These are phyloP conservation scores for Heterochromis multidens DNA, from an alignment of 2,113 vertebrate genomes.

Conservation along the genomic window DNA sequence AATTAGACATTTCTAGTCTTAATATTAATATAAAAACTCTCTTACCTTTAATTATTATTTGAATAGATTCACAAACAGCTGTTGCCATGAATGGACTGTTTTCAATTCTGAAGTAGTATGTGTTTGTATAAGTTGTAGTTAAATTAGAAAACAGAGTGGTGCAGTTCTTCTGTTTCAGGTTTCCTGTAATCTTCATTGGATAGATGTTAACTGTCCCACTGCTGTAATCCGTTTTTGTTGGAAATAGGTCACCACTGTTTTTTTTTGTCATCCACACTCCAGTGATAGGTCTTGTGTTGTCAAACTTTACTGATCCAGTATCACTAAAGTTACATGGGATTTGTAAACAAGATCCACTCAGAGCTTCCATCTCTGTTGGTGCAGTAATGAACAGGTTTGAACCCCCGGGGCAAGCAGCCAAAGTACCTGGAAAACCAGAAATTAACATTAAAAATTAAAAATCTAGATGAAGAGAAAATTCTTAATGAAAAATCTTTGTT, in stretches of 20 bases:
- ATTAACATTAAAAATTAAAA: background rate
- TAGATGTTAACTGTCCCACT: accelerated
- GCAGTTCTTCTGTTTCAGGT: constrained; percentile 40
- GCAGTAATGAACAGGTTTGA: accelerated
- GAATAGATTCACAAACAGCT: background rate
- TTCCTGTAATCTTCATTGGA: constrained; percentile 31
- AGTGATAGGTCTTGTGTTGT: accelerated
- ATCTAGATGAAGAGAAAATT: background rate
- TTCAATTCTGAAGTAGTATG: constrained; percentile 46
- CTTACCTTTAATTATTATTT: constrained; percentile 40
- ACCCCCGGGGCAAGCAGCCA: accelerated
- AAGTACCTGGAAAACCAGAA: background rate
- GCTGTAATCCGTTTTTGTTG: background rate
- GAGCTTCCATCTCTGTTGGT: constrained; percentile 6
- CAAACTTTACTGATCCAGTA: accelerated
- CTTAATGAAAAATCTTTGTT: background rate
- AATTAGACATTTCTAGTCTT: background rate
- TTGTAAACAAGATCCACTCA: constrained; percentile 47
- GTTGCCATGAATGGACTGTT: accelerated
- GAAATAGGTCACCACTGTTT: accelerated
- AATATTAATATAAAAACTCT: background rate
- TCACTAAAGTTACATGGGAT: constrained; percentile 40
- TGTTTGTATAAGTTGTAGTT: background rate
- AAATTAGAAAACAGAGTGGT: constrained; percentile 42
- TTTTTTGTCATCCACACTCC: constrained; percentile 39